Conservation (phyloP, 2,113 vertebrate genomes). For the Tamias sibiricus region DNA sequence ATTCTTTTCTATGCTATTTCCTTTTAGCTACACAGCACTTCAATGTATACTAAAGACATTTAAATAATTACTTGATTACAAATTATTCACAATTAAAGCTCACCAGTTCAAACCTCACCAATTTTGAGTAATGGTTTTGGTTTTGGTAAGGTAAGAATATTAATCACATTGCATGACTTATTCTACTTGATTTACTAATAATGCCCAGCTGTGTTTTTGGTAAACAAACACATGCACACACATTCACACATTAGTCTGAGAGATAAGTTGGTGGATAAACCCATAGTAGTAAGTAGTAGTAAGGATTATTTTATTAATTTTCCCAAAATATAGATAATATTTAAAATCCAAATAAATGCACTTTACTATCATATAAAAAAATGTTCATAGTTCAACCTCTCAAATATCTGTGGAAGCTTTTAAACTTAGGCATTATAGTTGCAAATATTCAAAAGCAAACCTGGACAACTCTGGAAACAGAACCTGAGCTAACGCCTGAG, state of each 20-base stretch:
- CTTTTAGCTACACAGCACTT: neutral
- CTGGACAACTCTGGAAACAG: neutral
- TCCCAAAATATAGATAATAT: neutral
- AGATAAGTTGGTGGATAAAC: neutral
- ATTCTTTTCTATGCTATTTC: neutral
- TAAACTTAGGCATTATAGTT: neutral
- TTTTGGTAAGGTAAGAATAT: neutral
- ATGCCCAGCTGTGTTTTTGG: neutral
- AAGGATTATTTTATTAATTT: neutral
- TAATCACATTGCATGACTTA: neutral
- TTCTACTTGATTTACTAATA: constrained; percentile 18
- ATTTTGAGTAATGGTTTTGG: neutral
- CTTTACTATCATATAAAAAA: neutral
- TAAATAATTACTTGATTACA: constrained; percentile 32
- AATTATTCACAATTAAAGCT: constrained; percentile 3
- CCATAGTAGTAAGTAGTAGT: neutral
- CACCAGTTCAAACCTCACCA: neutral
- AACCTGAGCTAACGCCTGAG: neutral
- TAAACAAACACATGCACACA: neutral
- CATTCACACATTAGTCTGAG: neutral
- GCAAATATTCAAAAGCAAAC: neutral
- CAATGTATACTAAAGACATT: neutral
- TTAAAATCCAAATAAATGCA: neutral
- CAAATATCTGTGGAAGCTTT: neutral
- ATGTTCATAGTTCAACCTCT: neutral